Conservation (phyloP, 1,140 invertebrate species). For the Venustaconcha ellipsiformis region DNA sequence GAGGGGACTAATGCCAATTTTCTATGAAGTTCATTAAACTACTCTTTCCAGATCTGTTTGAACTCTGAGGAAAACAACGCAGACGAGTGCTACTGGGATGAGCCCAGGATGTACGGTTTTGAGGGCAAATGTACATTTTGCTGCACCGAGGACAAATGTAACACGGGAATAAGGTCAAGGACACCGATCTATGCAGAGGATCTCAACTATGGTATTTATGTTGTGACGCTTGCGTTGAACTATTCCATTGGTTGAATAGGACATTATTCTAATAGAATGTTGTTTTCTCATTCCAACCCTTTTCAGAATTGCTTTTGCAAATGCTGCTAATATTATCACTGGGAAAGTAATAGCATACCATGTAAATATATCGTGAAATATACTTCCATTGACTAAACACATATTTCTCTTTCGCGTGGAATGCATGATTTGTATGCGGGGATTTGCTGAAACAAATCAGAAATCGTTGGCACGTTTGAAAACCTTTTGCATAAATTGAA, state of each 20-base stretch:
- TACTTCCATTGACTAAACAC: too few relatives aligned
- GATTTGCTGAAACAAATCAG: too few relatives aligned
- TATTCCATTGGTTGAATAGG: not conserved
- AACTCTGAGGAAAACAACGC: conserved; percentile 34
- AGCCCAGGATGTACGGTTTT: conserved; percentile 20
- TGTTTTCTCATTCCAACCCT: not conserved
- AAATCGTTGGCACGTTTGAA: too few relatives aligned
- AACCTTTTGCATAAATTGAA: too few relatives aligned
- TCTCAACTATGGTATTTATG: not conserved
- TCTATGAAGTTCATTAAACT: not conserved
- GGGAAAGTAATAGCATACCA: too few relatives aligned
- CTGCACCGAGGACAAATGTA: conserved; percentile 27
- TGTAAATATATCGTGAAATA: too few relatives aligned
- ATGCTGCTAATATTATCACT: too few relatives aligned
- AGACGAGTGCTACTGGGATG: conserved; percentile 32
- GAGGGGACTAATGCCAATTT: not conserved
- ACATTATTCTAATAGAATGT: not conserved
- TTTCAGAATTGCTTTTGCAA: not conserved
- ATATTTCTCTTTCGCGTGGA: too few relatives aligned
- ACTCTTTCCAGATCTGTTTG: conserved; percentile 15
- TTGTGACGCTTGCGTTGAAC: not conserved
- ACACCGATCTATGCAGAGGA: not conserved
- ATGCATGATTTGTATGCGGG: too few relatives aligned
- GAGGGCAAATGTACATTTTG: conserved; percentile 33
- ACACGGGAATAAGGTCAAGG: not conserved